Conservation (phyloP, 2,113 vertebrate species). For the Oophaga pumilio region DNA sequence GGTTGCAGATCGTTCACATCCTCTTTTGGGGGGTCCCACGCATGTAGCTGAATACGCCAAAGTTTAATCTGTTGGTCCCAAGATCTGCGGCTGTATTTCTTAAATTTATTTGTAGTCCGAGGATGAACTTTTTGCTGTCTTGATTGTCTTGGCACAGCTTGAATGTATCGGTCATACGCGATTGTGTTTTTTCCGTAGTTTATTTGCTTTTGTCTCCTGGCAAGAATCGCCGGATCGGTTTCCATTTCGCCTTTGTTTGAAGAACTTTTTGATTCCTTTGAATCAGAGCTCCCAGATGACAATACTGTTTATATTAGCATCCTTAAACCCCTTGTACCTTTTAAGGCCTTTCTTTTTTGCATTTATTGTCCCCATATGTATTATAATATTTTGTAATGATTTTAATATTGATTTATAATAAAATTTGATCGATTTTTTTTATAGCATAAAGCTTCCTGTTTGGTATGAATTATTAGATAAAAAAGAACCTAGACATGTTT, state of each 20-base stretch:
- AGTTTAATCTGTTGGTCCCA: constrained; percentile 98
- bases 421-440: too few relatives aligned
- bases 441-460: too few relatives aligned
- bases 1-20: constrained; percentile 75
- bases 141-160: constrained; percentile 88
- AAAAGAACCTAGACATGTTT: too few relatives aligned
- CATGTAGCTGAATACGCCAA: constrained; percentile 93
- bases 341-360: too few relatives aligned
- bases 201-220: constrained; percentile 95
- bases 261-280: constrained; percentile 86
- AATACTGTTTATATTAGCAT: too few relatives aligned
- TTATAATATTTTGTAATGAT: too few relatives aligned
- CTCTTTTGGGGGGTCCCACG: constrained; percentile 87
- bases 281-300: constrained; percentile 96
- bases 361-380: too few relatives aligned
- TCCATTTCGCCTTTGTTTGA: constrained; percentile 78
- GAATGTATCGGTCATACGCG: constrained; percentile 90
- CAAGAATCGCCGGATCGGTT: constrained; percentile 86
- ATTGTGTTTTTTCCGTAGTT: constrained; percentile 96
- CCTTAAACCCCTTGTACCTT: too few relatives aligned
- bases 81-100: constrained; percentile 94
- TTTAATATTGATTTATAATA: too few relatives aligned
- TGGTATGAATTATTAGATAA: too few relatives aligned
- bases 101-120: constrained; percentile 95
- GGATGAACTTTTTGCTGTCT: constrained; percentile 89